Evolutionary conservation across 2,113 vertebrate species (phyloP), one percentile per base, ranked within the genome.

Genomic region (Corapipo altera): DNA sequence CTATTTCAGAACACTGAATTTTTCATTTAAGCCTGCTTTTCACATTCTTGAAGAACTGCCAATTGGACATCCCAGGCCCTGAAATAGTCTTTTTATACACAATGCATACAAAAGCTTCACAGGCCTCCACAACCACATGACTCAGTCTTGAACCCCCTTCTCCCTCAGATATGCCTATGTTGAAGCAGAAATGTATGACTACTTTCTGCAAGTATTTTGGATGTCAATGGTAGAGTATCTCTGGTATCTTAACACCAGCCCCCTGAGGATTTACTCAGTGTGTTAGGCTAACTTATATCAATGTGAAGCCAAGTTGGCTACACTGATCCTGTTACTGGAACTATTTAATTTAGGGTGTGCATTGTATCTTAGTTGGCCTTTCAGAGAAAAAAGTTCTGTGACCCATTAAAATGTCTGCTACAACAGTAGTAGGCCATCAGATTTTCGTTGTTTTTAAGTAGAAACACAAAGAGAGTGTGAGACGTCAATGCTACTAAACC

Each of bases 41-140:
- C 70, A 30, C 85, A 90, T 96, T 96, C 75, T 85, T 96, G 95
- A 94, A 93, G 37, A 91, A 85, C 8, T 55, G 88, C 91, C 93
- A 95, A 48, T 55, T 71, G 75, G 85, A 49, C 75, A 80, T 67
- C 64, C 35, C 3, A 9, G 67, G 90, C 51, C 46, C 71, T 76
- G 51, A 93, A 96, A 77, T 28, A 72, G 11, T 66, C n/a, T 54
- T 44, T 91, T 79, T 72, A 64, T 71, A 58, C 32, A 74, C n/a
- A 48, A 32, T 30, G 15, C 27, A 74, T 54, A 51, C 30, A 94
- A 91, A 85, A 91, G 18, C 51, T 79, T 65, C 37, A 67, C 44
- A 65, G 52, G 57, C 61, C 43, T 91, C 37, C 37, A 67, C 23
- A 88, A 3, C 41, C 55, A 44, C 66, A 69, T 41, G 58, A 48